Conservation (phyloP, 2,113 vertebrate genomes). For the Stictonetta naevosa region DNA sequence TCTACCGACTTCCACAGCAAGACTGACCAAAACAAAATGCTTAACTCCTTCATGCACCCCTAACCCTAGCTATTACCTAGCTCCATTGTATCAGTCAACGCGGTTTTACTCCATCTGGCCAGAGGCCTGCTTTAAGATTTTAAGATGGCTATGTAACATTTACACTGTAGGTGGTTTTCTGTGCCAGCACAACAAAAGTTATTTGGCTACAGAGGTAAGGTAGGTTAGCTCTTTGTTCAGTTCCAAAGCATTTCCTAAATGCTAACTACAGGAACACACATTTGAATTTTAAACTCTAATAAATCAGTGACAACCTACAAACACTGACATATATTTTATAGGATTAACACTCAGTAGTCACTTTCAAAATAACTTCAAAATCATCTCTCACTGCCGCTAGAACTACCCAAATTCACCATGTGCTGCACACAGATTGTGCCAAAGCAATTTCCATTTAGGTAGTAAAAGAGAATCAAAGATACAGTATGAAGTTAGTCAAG, state of each 20-base stretch:
- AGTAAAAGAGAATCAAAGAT: neutral
- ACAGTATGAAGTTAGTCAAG: neutral
- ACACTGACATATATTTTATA: neutral
- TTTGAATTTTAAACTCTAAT: neutral
- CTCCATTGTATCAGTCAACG: neutral
- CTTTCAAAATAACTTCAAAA: neutral
- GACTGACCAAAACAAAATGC: neutral
- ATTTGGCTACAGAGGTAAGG: neutral
- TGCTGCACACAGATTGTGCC: neutral
- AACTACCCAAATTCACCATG: neutral
- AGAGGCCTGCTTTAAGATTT: neutral
- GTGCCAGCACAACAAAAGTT: neutral
- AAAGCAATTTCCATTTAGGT: neutral
- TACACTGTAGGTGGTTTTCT: neutral
- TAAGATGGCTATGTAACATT: fast-evolving
- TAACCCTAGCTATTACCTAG: neutral
- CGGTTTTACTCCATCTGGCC: neutral
- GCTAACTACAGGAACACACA: fast-evolving
- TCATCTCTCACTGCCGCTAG: neutral
- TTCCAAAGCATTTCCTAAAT: neutral
- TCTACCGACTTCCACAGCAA: neutral
- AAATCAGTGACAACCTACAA: neutral
- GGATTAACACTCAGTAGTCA: neutral
- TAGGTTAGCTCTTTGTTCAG: neutral
- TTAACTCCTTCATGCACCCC: neutral